Base-by-base conservation (phyloP, 1,140 invertebrate genomes). In the Sesamia nonagrioides region DNA sequence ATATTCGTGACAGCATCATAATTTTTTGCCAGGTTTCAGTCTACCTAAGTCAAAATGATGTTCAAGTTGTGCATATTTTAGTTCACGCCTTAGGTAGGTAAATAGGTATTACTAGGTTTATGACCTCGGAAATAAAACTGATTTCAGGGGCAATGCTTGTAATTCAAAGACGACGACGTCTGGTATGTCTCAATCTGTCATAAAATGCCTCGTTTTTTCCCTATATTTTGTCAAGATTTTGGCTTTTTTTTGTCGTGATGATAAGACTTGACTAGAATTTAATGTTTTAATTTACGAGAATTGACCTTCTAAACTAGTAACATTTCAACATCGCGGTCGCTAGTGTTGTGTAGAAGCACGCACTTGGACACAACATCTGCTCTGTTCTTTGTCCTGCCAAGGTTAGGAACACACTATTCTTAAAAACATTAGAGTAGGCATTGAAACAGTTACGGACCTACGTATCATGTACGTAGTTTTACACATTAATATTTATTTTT, bases 331-430 rank as follows among this genome's bases (percentile, higher is more conserved):
- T 18, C 37, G 21, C 56, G 35, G 56, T 9, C 17, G 75, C 74
- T 78, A 63, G 40, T 73, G 80, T 72, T 50, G 35, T 73, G 33
- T 77, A 63, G 37, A 68, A 78, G 76, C 77, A 80, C 66, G 79
- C 77, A 78, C 82, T 76, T 54, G 54, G 58, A 17, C 45, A 82
- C 77, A 77, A 84, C 86, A 88, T 86, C 82, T 89, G 88, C 73
- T 88, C 86, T 84, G 80, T 85, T 86, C 82, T 78, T 84, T 84
- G 84, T 84, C 84, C 68, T 50, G 50, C 82, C 82, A 88, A 89
- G 86, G 84, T 74, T 74, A 74, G 35, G 66, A 52, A 35, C 50
- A 37, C n/a, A 71, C 27, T 2, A 35, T 71, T 54, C n/a, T 52
- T 8, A 37, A 71, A 21, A 52, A n/a, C 33, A 52, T 15, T 17